Percentiles rank a stretch among this genome's conserved stretches.
Conservation (phyloP, 2,888 invertebrate species). For the Hypsopygia costalis region DNA sequence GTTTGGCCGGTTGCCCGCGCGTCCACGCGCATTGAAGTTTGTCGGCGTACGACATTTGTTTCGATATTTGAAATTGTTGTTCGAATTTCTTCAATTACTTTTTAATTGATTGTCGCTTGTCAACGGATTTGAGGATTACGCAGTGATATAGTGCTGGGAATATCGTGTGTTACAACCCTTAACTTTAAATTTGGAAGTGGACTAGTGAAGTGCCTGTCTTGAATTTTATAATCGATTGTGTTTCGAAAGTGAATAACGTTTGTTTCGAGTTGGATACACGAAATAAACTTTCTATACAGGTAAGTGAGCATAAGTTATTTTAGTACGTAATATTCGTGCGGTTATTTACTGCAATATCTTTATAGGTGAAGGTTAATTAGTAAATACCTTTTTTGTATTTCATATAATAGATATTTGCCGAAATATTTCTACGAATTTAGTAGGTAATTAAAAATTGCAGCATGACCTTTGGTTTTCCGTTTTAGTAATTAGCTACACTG, state of each 20-base stretch:
- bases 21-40: conserved; percentile 24
- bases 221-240: conserved; percentile 1
- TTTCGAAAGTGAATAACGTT: conserved; percentile 7
- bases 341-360: conserved; percentile 5
- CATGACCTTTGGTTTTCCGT: too few relatives aligned
- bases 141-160: conserved; percentile 5
- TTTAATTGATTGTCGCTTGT: neutral
- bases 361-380: conserved; percentile 7
- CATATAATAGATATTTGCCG: too few relatives aligned
- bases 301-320: conserved; percentile 6
- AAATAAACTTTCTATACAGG: conserved; percentile 7
- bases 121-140: conserved; percentile 3
- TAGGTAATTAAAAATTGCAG: too few relatives aligned
- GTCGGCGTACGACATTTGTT: conserved; percentile 8
- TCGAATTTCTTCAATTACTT: neutral
- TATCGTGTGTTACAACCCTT: neutral
- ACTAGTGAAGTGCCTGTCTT: conserved; percentile 1
- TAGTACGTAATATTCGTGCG: conserved; percentile 1
- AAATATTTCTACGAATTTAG: too few relatives aligned
- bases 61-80: conserved; percentile 19
- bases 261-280: conserved; percentile 4
- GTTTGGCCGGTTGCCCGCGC: conserved; percentile 27
- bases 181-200: neutral
- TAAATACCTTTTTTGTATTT: neutral
- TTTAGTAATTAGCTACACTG: too few relatives aligned